phyloP scores from a whole-genome alignment of 53 echinoderm and acorn worm genomes.

The Echinarachnius parma region DNA sequence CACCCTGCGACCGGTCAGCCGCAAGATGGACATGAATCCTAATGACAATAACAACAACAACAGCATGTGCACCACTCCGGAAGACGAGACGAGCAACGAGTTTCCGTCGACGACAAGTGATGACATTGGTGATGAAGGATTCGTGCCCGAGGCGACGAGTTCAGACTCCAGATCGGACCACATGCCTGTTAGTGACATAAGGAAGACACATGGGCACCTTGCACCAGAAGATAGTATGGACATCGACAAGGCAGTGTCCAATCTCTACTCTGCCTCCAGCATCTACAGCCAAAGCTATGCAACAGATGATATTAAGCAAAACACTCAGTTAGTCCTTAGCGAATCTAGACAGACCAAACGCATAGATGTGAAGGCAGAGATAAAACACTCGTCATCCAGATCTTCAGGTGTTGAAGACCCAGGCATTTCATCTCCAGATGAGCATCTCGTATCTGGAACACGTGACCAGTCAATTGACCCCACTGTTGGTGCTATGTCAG shows the following conservation, averaged over 20 bases:
- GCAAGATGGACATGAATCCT: neutral
- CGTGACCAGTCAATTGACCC: no score
- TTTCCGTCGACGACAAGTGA: slow-evolving; percentile 1
- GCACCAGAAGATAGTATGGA: no score
- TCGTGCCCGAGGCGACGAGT: neutral
- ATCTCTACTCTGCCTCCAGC: no score
- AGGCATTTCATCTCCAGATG: no score
- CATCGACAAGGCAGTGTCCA: no score
- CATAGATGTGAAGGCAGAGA: slow-evolving; percentile 16
- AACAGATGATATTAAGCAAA: no score
- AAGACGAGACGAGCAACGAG: slow-evolving; percentile 8
- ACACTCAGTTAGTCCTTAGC: neutral
- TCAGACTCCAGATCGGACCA: slow-evolving; percentile 6
- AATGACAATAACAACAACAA: slow-evolving; percentile 25
- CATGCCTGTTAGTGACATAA: no score
- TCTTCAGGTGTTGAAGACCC: neutral
- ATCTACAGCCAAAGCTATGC: no score
- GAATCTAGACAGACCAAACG: neutral
- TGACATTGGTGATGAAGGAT: neutral
- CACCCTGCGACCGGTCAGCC: slow-evolving; percentile 1
- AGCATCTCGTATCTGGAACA: no score
- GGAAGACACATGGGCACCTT: no score
- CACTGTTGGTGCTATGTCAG: no score
- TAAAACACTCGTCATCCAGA: neutral
- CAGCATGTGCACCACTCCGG: slow-evolving; percentile 4